Evolutionary conservation across 2,888 invertebrate genomes (phyloP), one percentile per base, ranked within the genome.

Genomic region (Notocelia uddmanniana): DNA sequence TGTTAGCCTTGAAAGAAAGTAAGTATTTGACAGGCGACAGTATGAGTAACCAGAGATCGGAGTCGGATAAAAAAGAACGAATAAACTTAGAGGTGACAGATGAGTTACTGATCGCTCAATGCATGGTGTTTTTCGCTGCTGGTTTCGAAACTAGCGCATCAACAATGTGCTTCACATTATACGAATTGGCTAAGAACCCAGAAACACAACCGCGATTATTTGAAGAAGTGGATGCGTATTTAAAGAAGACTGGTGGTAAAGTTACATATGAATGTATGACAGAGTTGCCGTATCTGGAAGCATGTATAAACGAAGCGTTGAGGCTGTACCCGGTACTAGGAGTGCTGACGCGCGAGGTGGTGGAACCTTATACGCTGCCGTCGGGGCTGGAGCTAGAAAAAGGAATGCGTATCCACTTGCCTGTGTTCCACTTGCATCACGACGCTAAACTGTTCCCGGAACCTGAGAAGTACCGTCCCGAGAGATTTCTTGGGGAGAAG

Each of bases 111-210:
- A 88, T 92, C 0, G 91, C 95, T 0, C 95, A 95, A 70, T 92
- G 94, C 2, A 88, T 91, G 63, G 79, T 92, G 0, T 94, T 95
- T 76, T 94, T 94, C 70, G 72, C 83, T 0, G 95, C 94, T 37
- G 95, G 95, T 0, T 94, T 91, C 71, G 95, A 95, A 80, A 94
- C 95, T 0, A 94, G 94, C 10, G 85, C 89, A 15, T 87, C 90
- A n/a, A 89, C 90, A 3, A 83, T 94, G 79, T 87, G 89, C 57
- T 94, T 89, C 74, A 87, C 87, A 1, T 78, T 94, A 15, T 94
- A 89, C 75, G 94, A 94, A 76, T 78, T 95, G 48, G 91, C 94
- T 1, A 81, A 85, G 11, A 89, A 94, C 77, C 87, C 83, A 0
- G 80, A 88, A 0, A 76, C 92, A 3, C 95, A 95, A 75, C 80